Percentiles rank a stretch among this genome's conserved stretches.
Conservation (phyloP, 2,113 vertebrate genomes). For the Ictalurus furcatus region DNA sequence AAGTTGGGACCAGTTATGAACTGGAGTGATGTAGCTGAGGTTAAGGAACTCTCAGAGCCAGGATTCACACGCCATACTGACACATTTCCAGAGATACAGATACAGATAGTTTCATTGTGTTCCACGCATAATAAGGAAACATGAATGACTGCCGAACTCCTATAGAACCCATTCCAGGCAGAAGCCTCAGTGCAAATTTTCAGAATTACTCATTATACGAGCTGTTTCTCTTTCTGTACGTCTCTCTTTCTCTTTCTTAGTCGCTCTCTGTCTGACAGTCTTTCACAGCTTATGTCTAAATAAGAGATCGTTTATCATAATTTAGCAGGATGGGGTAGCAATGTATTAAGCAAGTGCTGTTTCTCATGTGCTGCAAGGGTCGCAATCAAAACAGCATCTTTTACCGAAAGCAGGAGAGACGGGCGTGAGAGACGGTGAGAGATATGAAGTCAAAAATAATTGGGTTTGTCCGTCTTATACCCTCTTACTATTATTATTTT, state of each 20-base stretch:
- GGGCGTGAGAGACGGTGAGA: background rate
- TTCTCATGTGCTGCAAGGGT: background rate
- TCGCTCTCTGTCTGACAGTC: background rate
- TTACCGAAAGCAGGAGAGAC: background rate
- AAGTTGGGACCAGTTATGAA: background rate
- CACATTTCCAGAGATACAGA: too few species aligned
- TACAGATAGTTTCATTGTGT: background rate
- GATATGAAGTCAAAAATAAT: background rate
- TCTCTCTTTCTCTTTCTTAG: background rate
- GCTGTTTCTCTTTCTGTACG: background rate
- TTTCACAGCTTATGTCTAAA: background rate
- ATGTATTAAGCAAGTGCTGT: background rate
- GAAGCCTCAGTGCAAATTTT: background rate
- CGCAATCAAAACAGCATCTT: background rate
- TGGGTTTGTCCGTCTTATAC: background rate
- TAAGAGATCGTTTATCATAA: constrained; percentile 16
- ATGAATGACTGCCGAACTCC: background rate
- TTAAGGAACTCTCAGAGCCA: background rate
- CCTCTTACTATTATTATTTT: background rate
- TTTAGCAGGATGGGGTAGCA: background rate
- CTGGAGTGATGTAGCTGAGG: background rate
- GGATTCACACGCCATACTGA: background rate
- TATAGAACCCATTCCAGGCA: background rate
- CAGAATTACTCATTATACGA: background rate
- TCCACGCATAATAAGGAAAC: background rate